A percentile compares a stretch with the other conserved stretches of the same genome.
Conservation (phyloP, 1,140 invertebrate species). For the Ladona fulva region DNA sequence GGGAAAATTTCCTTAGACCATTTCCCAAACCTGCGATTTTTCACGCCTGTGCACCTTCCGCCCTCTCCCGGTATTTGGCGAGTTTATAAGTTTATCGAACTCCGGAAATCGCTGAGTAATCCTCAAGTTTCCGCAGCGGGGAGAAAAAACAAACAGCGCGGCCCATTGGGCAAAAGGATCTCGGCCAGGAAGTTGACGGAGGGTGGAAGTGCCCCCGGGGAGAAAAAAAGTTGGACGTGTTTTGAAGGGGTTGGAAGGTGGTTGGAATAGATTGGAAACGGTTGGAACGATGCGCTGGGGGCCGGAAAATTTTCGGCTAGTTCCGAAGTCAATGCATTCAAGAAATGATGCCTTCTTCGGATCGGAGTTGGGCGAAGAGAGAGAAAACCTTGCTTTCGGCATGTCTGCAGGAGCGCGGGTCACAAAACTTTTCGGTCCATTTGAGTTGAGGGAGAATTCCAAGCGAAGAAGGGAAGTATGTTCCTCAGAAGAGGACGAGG, state of each 20-base stretch:
- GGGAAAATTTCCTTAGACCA: no score
- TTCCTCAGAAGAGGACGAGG: not conserved
- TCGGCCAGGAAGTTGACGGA: no score
- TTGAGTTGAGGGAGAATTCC: not conserved
- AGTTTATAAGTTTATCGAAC: no score
- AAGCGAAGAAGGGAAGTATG: not conserved
- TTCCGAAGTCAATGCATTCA: not conserved
- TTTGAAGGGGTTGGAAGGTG: not conserved
- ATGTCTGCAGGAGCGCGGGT: not conserved
- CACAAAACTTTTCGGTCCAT: constrained; percentile 3
- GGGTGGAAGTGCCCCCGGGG: no score
- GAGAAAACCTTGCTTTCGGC: not conserved
- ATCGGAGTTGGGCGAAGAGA: not conserved
- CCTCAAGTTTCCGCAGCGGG: no score
- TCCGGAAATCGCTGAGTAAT: no score
- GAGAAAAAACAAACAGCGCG: no score
- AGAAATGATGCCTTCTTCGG: no score
- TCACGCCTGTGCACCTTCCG: no score
- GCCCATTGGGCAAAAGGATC: no score
- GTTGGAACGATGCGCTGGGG: not conserved
- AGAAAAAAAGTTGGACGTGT: not conserved
- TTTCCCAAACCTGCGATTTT: no score
- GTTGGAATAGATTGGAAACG: not conserved
- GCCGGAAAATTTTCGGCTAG: not conserved
- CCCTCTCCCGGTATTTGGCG: no score